Percentiles rank a stretch among this genome's conserved stretches.
Evolutionary conservation across 1,140 invertebrate species (phyloP).

Genomic region (Streblospio benedicti): DNA sequence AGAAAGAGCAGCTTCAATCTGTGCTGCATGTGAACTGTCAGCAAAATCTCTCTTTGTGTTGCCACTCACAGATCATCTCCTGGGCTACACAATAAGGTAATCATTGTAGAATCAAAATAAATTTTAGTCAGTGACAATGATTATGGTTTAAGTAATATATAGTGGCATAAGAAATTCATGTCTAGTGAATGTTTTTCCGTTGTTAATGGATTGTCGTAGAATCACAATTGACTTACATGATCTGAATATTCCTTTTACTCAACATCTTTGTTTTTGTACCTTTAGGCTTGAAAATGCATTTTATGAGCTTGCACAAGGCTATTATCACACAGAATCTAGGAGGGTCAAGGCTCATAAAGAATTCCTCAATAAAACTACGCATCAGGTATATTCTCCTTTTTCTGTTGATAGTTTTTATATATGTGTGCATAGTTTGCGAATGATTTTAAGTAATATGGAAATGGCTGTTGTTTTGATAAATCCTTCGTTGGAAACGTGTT

Average conservation of each 20-base stretch:
- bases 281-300: constrained; percentile 75
- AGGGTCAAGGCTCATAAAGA: constrained; percentile 79
- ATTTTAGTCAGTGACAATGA: neutral
- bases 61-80: constrained; percentile 78
- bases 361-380: constrained; percentile 81
- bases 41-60: constrained; percentile 85
- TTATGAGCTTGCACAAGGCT: constrained; percentile 80
- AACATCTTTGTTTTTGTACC: neutral
- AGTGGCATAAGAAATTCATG: too few relatives aligned
- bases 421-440: too few relatives aligned
- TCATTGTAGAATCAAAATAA: too few relatives aligned
- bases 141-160: too few relatives aligned
- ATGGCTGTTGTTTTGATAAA: neutral
- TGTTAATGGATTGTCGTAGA: too few relatives aligned
- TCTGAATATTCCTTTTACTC: too few relatives aligned
- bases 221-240: too few relatives aligned
- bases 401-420: neutral
- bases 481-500: neutral
- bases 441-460: neutral
- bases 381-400: constrained; percentile 54
- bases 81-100: constrained; percentile 65
- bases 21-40: constrained; percentile 80
- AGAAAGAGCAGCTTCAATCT: constrained; percentile 79
- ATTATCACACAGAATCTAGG: constrained; percentile 82
- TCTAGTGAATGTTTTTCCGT: too few relatives aligned